Percentiles rank a stretch among this genome's conserved stretches.
These are phyloP conservation scores for Philereme transversata DNA, from an alignment of 2,888 invertebrate genomes.

Conservation along the genomic window DNA sequence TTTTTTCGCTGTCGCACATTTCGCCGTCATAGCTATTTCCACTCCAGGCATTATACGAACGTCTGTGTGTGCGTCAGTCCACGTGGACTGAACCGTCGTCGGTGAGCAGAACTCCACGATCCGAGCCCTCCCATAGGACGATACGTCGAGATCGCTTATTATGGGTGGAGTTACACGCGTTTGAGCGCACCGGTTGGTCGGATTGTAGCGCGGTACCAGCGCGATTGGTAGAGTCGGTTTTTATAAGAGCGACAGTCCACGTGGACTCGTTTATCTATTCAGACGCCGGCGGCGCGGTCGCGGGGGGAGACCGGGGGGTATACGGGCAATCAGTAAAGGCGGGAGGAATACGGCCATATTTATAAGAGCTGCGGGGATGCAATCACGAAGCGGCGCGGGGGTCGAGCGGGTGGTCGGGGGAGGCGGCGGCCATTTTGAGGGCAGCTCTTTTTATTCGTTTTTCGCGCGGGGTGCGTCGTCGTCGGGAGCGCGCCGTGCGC, in stretches of 20 bases:
- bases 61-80: constrained; percentile 76
- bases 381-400: constrained; percentile 84
- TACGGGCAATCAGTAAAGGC: constrained; percentile 85
- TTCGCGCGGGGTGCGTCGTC: constrained; percentile 83
- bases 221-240: constrained; percentile 77
- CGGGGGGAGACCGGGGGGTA: constrained; percentile 82
- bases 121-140: constrained; percentile 60
- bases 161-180: constrained; percentile 83
- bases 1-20: constrained; percentile 85
- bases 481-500: constrained; percentile 80
- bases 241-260: constrained; percentile 83
- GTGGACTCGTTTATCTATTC: constrained; percentile 85
- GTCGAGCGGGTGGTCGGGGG: constrained; percentile 73
- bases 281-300: constrained; percentile 84
- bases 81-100: constrained; percentile 80
- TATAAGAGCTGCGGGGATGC: constrained; percentile 85
- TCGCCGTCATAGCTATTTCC: constrained; percentile 85
- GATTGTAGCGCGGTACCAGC: constrained; percentile 46
- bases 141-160: constrained; percentile 79
- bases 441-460: constrained; percentile 87
- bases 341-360: constrained; percentile 85
- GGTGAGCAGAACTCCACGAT: constrained; percentile 71
- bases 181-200: constrained; percentile 59
- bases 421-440: constrained; percentile 89
- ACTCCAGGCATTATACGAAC: constrained; percentile 82